Conservation (phyloP, 2,888 invertebrate species). For the Hyposoter dolosus region DNA sequence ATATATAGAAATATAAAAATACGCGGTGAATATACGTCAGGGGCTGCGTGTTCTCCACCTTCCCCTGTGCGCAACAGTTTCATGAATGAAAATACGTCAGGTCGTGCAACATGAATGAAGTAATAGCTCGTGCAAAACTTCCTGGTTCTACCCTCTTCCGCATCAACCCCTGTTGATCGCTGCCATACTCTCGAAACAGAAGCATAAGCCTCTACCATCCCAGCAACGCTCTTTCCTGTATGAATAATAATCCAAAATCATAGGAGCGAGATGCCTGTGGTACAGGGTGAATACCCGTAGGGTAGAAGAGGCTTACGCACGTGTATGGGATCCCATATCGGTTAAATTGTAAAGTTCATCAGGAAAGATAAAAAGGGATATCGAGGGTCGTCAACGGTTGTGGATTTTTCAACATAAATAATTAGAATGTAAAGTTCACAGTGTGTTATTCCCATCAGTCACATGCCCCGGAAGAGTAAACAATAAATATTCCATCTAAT, state of each 20-base stretch:
- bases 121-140: slow-evolving; percentile 50
- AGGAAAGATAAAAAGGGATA: neutral
- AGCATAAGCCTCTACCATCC: slow-evolving; percentile 23
- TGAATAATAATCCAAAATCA: slow-evolving; percentile 5
- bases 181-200: slow-evolving; percentile 21
- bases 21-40: slow-evolving; percentile 32
- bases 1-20: neutral
- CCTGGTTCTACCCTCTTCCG: slow-evolving; percentile 23
- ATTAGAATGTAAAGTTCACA: too few relatives aligned
- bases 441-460: too few relatives aligned
- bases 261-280: slow-evolving; percentile 17
- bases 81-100: slow-evolving; percentile 62
- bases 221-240: slow-evolving; percentile 2
- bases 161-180: neutral
- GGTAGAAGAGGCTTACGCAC: slow-evolving; percentile 55
- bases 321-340: slow-evolving; percentile 10
- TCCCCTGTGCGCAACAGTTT: slow-evolving; percentile 48
- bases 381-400: neutral
- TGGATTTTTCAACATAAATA: neutral
- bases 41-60: slow-evolving; percentile 41
- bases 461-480: too few relatives aligned
- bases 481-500: too few relatives aligned
- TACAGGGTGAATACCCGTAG: slow-evolving; percentile 61
- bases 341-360: slow-evolving; percentile 17
- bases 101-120: slow-evolving; percentile 56